Evolutionary conservation across 2,888 invertebrate genomes (phyloP).

Genomic region (Andrena marginata): DNA sequence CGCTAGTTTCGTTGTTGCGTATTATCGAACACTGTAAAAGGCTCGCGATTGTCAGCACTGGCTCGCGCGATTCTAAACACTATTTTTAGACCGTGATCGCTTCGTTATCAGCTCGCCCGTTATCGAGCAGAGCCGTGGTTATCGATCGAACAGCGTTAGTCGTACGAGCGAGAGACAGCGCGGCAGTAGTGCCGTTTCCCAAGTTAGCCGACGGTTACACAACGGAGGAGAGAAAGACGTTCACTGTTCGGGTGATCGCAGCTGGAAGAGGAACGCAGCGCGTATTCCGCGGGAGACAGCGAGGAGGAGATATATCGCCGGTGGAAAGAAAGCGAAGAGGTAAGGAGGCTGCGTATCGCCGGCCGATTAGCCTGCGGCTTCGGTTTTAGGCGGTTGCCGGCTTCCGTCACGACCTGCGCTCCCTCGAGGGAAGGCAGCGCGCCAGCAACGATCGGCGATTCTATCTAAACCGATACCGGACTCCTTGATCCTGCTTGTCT

Average conservation of each 20-base stretch:
- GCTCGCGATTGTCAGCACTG: constrained; percentile 42
- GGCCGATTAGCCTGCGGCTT: constrained; percentile 52
- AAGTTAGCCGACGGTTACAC: constrained; percentile 29
- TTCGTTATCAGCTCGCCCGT: constrained; percentile 43
- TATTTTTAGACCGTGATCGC: constrained; percentile 55
- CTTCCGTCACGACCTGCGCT: constrained; percentile 23
- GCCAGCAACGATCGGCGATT: constrained; percentile 32
- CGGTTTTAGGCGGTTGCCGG: constrained; percentile 47
- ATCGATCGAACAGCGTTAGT: constrained; percentile 46
- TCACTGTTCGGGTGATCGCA: constrained; percentile 9
- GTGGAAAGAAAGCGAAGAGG: constrained; percentile 41
- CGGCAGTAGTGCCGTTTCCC: constrained; percentile 23
- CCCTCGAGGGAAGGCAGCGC: constrained; percentile 2
- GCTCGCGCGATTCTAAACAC: constrained; percentile 22
- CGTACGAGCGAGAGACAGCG: constrained; percentile 28
- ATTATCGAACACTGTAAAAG: constrained; percentile 53
- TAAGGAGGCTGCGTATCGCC: constrained; percentile 45
- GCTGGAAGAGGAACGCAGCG: constrained; percentile 7
- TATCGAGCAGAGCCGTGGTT: constrained; percentile 43
- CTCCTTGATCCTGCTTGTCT: constrained; percentile 53
- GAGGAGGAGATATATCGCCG: constrained; percentile 20
- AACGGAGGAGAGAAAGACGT: constrained; percentile 14
- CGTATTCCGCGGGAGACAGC: not conserved
- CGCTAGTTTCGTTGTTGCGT: constrained; percentile 55
- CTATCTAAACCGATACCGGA: constrained; percentile 12